Evolutionary conservation across 2,888 invertebrate species (phyloP).

Genomic region (Endotricha flammealis): DNA sequence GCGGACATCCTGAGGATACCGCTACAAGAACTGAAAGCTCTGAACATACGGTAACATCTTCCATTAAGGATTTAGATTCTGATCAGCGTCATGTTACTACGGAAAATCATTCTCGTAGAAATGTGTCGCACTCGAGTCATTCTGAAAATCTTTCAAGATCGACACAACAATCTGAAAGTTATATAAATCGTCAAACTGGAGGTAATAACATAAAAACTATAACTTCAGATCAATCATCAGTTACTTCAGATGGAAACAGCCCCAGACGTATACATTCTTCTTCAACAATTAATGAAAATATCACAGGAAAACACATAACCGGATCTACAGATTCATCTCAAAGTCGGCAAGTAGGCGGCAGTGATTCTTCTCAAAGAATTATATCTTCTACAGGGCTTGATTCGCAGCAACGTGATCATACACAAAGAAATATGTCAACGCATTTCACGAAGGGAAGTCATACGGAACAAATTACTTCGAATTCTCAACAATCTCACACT

Average conservation of each 20-base stretch:
- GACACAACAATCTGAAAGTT: slow-evolving; percentile 30
- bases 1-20: slow-evolving; percentile 28
- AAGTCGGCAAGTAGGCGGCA: slow-evolving; percentile 28
- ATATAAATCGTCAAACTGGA: slow-evolving; percentile 12
- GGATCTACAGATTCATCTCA: slow-evolving; percentile 32
- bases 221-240: slow-evolving; percentile 31
- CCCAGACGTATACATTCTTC: slow-evolving; percentile 29
- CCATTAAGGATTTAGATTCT: slow-evolving; percentile 27
- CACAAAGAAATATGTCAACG: slow-evolving; percentile 29
- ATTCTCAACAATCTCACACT: slow-evolving; percentile 46
- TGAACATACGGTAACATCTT: slow-evolving; percentile 33
- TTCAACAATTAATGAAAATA: slow-evolving; percentile 26
- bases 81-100: slow-evolving; percentile 27
- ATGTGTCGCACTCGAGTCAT: slow-evolving; percentile 28
- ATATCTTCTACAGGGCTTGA: slow-evolving; percentile 20
- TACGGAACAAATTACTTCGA: slow-evolving; percentile 37
- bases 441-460: slow-evolving; percentile 36
- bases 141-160: slow-evolving; percentile 34
- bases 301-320: slow-evolving; percentile 32
- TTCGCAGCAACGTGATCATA: slow-evolving; percentile 21
- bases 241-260: slow-evolving; percentile 29
- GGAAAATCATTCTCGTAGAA: slow-evolving; percentile 28
- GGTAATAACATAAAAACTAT: slow-evolving; percentile 28
- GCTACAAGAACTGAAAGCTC: slow-evolving; percentile 37
- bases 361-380: slow-evolving; percentile 39